A percentile compares a stretch with the other conserved stretches of the same genome.
These are phyloP conservation scores for Sorex fumeus DNA, from an alignment of 2,113 vertebrate genomes.

Conservation along the genomic window DNA sequence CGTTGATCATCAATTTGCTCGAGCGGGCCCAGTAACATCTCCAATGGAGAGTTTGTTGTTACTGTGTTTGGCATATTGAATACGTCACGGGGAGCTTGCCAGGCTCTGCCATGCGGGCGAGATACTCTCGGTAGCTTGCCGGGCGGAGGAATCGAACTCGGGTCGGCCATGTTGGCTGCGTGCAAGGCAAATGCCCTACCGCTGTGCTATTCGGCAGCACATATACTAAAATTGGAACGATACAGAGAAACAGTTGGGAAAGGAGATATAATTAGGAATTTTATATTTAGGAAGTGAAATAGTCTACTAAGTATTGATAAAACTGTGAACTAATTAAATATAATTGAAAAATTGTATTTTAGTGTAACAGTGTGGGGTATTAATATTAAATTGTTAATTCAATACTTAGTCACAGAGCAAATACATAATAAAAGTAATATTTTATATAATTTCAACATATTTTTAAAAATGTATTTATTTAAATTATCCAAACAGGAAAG, in stretches of 20 bases:
- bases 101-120: too few relatives aligned
- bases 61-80: too few relatives aligned
- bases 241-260: background rate
- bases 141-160: too few relatives aligned
- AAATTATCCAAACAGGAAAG: conserved; percentile 25
- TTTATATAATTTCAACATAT: conserved; percentile 46
- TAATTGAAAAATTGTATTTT: conserved; percentile 6
- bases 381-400: background rate
- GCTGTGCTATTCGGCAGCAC: too few relatives aligned
- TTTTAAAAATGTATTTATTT: conserved; percentile 17
- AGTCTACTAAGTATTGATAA: conserved; percentile 10
- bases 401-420: background rate
- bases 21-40: too few relatives aligned
- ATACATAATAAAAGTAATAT: background rate
- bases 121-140: too few relatives aligned
- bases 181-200: too few relatives aligned
- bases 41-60: too few relatives aligned
- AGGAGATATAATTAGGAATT: background rate
- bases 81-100: too few relatives aligned
- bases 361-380: background rate
- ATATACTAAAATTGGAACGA: too few relatives aligned
- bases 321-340: background rate
- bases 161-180: too few relatives aligned
- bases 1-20: too few relatives aligned
- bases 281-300: conserved; percentile 50